Conservation (phyloP, 2,113 vertebrate species). For the Pycnonotus jocosus region DNA sequence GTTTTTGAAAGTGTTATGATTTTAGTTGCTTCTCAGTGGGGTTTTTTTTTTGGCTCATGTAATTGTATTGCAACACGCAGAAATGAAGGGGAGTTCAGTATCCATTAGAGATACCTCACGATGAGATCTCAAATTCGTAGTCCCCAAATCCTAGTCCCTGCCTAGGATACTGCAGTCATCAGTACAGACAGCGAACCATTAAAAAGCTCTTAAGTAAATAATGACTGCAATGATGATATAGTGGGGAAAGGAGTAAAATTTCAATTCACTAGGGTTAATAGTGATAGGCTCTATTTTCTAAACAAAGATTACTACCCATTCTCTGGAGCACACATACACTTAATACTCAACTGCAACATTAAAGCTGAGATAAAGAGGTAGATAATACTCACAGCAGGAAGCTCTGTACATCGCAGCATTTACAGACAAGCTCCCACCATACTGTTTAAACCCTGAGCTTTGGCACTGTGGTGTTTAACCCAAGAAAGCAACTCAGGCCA, state of each 20-base stretch:
- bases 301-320: slow-evolving; percentile 55
- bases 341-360: slow-evolving; percentile 48
- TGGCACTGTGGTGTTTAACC: background rate
- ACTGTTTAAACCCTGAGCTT: background rate
- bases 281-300: slow-evolving; percentile 35
- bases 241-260: slow-evolving; percentile 23
- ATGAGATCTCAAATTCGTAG: slow-evolving; percentile 21
- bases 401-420: slow-evolving; percentile 9
- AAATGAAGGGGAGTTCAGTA: background rate
- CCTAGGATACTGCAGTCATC: background rate
- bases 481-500: background rate
- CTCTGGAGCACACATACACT: slow-evolving; percentile 42
- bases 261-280: slow-evolving; percentile 32
- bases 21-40: slow-evolving; percentile 31
- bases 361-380: slow-evolving; percentile 57
- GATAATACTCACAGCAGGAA: slow-evolving; percentile 57
- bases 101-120: background rate
- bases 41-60: background rate
- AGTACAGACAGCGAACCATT: background rate
- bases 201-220: slow-evolving; percentile 56
- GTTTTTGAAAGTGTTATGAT: slow-evolving; percentile 49
- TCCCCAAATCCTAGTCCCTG: slow-evolving; percentile 11
- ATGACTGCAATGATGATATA: background rate
- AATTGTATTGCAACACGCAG: background rate
- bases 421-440: background rate